A percentile compares a stretch with the other conserved stretches of the same genome.
Conservation (phyloP, 2,113 vertebrate genomes). For the Platichthys stellatus region DNA sequence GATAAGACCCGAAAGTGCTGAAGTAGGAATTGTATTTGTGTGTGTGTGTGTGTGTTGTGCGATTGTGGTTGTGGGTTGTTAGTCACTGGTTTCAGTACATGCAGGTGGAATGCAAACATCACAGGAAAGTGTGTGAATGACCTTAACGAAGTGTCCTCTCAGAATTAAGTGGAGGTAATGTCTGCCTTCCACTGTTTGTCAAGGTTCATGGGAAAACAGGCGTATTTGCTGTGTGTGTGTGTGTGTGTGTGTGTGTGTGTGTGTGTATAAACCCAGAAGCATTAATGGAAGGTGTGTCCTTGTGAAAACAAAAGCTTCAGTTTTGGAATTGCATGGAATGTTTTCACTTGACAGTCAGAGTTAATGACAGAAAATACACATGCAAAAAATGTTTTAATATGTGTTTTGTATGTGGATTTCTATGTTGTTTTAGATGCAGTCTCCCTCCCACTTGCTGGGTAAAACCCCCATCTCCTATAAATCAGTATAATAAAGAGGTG, state of each 20-base stretch:
- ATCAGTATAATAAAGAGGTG: not conserved
- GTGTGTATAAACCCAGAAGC: not conserved
- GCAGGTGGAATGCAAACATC: constrained; percentile 40
- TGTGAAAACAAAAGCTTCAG: not conserved
- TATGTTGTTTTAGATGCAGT: not conserved
- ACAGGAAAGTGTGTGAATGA: constrained; percentile 38
- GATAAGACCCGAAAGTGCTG: constrained; percentile 3
- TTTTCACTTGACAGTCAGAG: too few relatives aligned
- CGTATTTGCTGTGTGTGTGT: not conserved
- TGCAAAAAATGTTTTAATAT: not conserved
- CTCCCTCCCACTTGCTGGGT: too few relatives aligned
- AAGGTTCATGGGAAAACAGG: constrained; percentile 28
- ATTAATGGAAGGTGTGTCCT: not conserved
- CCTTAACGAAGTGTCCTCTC: constrained; percentile 43
- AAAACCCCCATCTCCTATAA: not conserved
- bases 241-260: not conserved
- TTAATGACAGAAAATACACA: not conserved
- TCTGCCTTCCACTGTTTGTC: constrained; percentile 6
- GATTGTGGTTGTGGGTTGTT: too few relatives aligned
- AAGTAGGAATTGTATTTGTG: not conserved
- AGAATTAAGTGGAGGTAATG: constrained; percentile 41
- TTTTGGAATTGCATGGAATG: too few relatives aligned
- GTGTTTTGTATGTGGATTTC: not conserved
- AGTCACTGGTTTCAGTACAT: constrained; percentile 25
- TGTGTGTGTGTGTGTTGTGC: constrained; percentile 1